Evolutionary conservation across 2,113 vertebrate species (phyloP).

Genomic region (Pelmatolapia mariae): DNA sequence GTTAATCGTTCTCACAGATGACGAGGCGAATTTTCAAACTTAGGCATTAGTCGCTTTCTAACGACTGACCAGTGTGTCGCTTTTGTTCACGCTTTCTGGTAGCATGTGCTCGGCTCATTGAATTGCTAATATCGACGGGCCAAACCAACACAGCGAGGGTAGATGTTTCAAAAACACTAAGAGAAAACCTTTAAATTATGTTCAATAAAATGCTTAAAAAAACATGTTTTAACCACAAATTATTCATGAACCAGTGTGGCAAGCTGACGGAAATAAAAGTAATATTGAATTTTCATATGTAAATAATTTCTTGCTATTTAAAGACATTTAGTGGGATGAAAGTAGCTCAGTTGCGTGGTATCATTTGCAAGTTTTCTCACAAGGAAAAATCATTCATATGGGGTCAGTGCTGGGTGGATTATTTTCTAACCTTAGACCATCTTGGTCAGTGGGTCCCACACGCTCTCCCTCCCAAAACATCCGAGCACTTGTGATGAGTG

Average conservation of each 20-base stretch:
- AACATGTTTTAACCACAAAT: not conserved
- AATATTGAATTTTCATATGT: not conserved
- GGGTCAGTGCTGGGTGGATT: not conserved
- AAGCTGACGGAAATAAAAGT: not conserved
- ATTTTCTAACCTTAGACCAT: not conserved
- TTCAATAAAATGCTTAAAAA: not conserved
- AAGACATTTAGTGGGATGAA: not conserved
- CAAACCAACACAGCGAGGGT: not conserved
- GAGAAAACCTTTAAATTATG: not conserved
- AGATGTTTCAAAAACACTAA: not conserved
- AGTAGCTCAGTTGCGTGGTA: fast-evolving
- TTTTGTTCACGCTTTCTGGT: not conserved
- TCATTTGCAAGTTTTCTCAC: not conserved
- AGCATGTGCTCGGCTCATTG: not conserved
- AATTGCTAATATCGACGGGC: not conserved
- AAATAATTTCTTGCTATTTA: not conserved
- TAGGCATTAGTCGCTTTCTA: not conserved
- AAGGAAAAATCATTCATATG: not conserved
- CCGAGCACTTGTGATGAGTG: not conserved
- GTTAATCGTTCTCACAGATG: slow-evolving; percentile 18
- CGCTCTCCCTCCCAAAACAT: fast-evolving
- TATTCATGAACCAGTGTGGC: not conserved
- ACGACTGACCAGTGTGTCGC: not conserved
- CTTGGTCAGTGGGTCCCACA: not conserved
- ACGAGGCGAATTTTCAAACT: slow-evolving; percentile 9